A percentile compares a stretch with the other conserved stretches of the same genome.
phyloP scores from a whole-genome alignment of 2,888 invertebrate species.

The Drosophila mulleri region DNA sequence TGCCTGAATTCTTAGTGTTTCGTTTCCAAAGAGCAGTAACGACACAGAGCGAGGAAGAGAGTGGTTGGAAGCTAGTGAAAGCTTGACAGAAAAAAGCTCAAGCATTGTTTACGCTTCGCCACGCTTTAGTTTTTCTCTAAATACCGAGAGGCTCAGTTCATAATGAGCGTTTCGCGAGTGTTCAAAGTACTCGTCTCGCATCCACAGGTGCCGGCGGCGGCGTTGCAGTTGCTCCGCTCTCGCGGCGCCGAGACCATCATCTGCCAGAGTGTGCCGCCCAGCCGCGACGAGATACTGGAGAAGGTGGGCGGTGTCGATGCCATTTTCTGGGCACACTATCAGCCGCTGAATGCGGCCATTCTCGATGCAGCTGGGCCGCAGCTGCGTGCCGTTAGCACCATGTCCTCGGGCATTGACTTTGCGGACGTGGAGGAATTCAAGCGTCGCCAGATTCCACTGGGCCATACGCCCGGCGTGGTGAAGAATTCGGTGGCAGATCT shows the following conservation, averaged over 20 bases:
- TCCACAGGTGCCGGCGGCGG: slow-evolving; percentile 88
- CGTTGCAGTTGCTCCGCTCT: slow-evolving; percentile 87
- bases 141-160: background rate
- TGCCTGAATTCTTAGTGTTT: background rate
- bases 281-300: slow-evolving; percentile 78
- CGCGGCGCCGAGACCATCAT: slow-evolving; percentile 84
- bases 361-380: slow-evolving; percentile 86
- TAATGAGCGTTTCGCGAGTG: slow-evolving; percentile 61
- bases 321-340: slow-evolving; percentile 84
- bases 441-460: slow-evolving; percentile 89
- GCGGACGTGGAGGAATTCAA: slow-evolving; percentile 90
- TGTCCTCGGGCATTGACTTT: slow-evolving; percentile 95
- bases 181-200: slow-evolving; percentile 89
- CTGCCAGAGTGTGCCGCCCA: slow-evolving; percentile 80
- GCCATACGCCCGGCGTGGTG: slow-evolving; percentile 92
- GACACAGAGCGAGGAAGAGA: background rate
- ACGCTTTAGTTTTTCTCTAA: slow-evolving; percentile 40
- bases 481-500: slow-evolving; percentile 93
- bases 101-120: background rate
- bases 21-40: background rate
- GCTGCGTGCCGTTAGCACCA: slow-evolving; percentile 91
- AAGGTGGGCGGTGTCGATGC: slow-evolving; percentile 83
- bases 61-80: background rate
- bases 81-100: slow-evolving; percentile 49
- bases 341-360: slow-evolving; percentile 81